Evolutionary conservation across 2,888 invertebrate species (phyloP).

Genomic region (Apeira syringaria): DNA sequence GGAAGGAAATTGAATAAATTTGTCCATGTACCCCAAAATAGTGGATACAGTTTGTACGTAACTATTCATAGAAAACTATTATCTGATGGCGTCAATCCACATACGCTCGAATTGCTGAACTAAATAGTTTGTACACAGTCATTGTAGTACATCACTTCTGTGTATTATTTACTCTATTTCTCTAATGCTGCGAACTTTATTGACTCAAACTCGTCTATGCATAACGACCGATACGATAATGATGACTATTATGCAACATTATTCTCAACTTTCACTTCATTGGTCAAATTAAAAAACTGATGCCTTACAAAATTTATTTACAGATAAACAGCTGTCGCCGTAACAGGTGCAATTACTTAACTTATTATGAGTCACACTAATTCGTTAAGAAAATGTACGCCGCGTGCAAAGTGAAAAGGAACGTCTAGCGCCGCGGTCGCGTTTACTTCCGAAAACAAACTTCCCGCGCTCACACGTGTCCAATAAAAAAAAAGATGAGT

Average conservation of each 20-base stretch:
- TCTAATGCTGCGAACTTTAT: too few relatives aligned
- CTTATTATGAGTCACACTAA: conserved; percentile 29
- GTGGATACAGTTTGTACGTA: too few relatives aligned
- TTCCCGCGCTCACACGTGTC: conserved; percentile 63
- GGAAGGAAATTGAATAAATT: too few relatives aligned
- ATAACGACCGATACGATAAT: too few relatives aligned
- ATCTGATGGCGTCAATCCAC: too few relatives aligned
- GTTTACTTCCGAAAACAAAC: conserved; percentile 69
- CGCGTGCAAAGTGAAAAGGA: conserved; percentile 70
- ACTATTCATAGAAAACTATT: too few relatives aligned
- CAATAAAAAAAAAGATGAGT: conserved; percentile 38
- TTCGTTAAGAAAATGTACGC: conserved; percentile 39
- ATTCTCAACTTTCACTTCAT: conserved; percentile 20
- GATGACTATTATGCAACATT: not conserved
- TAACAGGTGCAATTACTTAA: conserved; percentile 30
- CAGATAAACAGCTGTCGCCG: conserved; percentile 27
- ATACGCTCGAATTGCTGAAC: too few relatives aligned
- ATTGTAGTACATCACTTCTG: too few relatives aligned
- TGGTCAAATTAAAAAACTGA: conserved; percentile 21
- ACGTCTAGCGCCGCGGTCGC: conserved; percentile 42
- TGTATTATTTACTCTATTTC: too few relatives aligned
- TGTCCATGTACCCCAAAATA: too few relatives aligned
- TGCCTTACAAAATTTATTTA: conserved; percentile 28
- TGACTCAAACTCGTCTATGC: too few relatives aligned
- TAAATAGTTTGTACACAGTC: too few relatives aligned